These are phyloP conservation scores for Burhinus oedicnemus DNA, from an alignment of 2,113 vertebrate species.

Conservation along the genomic window DNA sequence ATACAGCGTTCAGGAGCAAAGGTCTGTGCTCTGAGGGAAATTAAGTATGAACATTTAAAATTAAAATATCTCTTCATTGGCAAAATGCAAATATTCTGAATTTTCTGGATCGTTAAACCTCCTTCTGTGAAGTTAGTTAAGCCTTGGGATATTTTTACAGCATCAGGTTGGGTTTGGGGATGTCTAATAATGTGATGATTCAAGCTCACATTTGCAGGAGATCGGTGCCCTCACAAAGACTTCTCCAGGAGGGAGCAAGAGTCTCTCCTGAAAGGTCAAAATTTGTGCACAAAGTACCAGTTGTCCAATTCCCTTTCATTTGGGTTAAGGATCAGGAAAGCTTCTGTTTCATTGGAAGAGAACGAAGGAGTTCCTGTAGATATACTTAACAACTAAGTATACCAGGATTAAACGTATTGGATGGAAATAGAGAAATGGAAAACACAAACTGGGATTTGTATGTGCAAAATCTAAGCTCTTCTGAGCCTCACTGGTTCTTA, in stretches of 20 bases:
- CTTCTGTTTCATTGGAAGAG: not conserved
- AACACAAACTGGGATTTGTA: not conserved
- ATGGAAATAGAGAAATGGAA: not conserved
- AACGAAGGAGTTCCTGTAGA: not conserved
- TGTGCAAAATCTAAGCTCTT: not conserved
- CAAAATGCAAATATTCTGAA: constrained; percentile 37
- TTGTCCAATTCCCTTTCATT: not conserved
- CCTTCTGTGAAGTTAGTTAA: not conserved
- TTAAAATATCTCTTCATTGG: not conserved
- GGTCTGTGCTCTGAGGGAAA: not conserved
- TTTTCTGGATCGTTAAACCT: constrained; percentile 58
- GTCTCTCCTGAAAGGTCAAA: not conserved
- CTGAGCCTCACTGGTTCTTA: not conserved
- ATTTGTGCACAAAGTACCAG: fast-evolving
- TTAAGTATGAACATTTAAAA: not conserved
- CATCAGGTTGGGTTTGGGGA: not conserved
- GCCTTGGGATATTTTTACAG: not conserved
- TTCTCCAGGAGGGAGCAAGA: not conserved
- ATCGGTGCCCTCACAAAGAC: not conserved
- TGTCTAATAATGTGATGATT: not conserved
- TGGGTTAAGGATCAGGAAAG: not conserved
- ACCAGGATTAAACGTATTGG: not conserved
- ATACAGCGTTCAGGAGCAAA: not conserved
- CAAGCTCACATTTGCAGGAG: not conserved
- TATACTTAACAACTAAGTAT: not conserved